A percentile compares a stretch with the other conserved stretches of the same genome.
phyloP scores from a whole-genome alignment of 2,888 invertebrate genomes.

The Caenorhabditis wallacei region DNA sequence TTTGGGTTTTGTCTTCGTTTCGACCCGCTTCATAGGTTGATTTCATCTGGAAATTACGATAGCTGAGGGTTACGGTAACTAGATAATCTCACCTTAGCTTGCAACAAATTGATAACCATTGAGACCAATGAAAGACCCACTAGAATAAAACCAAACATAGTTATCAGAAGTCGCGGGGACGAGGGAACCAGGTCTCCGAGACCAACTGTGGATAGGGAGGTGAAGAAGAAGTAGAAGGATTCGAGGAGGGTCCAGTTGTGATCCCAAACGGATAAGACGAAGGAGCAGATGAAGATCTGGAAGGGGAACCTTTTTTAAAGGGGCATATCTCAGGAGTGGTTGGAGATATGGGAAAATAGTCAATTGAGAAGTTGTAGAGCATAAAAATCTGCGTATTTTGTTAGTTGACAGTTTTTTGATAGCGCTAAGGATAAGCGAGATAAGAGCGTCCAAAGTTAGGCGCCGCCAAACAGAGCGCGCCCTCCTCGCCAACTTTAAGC shows the following conservation, averaged over 20 bases:
- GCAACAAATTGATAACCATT: slow-evolving; percentile 78
- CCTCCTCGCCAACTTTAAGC: no score
- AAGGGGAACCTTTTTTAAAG: no score
- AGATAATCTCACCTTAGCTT: slow-evolving; percentile 73
- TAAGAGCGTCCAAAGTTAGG: no score
- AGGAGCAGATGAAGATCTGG: slow-evolving; percentile 89
- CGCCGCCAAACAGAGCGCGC: no score
- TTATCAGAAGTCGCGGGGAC: slow-evolving; percentile 92
- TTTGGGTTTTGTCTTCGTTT: slow-evolving; percentile 36
- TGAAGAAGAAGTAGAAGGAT: slow-evolving; percentile 96
- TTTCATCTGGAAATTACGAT: slow-evolving; percentile 66
- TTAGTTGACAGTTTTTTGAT: no score
- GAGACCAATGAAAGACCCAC: slow-evolving; percentile 87
- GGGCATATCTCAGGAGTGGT: no score
- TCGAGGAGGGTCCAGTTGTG: slow-evolving; percentile 92
- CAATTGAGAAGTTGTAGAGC: no score
- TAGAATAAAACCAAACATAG: slow-evolving; percentile 93
- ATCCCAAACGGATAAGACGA: slow-evolving; percentile 83
- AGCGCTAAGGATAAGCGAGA: no score
- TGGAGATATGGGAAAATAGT: no score
- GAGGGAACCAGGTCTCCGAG: slow-evolving; percentile 78
- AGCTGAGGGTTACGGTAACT: no score
- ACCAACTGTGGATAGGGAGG: slow-evolving; percentile 88
- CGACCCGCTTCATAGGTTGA: slow-evolving; percentile 76
- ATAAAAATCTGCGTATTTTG: no score